A percentile compares a stretch with the other conserved stretches of the same genome.
These are phyloP conservation scores for Microtus oregoni DNA, from an alignment of 2,113 vertebrate species.

Conservation along the genomic window DNA sequence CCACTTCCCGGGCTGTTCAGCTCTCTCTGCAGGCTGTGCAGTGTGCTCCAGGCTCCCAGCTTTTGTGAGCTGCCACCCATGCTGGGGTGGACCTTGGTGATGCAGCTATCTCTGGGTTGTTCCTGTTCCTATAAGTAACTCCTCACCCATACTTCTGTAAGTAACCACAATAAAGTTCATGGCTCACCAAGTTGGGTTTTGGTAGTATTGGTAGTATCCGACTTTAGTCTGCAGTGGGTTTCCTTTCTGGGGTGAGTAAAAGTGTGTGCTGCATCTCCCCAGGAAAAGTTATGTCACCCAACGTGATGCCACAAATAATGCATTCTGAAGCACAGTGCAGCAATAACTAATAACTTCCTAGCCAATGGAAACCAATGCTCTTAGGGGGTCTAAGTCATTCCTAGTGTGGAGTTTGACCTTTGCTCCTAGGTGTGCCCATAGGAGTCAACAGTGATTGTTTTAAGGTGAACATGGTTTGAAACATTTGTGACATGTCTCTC, in stretches of 20 bases:
- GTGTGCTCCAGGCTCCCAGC: neutral
- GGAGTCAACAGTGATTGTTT: neutral
- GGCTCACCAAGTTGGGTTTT: neutral
- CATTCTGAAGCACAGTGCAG: neutral
- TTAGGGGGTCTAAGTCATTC: neutral
- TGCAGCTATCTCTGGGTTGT: neutral
- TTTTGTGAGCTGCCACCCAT: neutral
- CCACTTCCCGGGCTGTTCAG: neutral
- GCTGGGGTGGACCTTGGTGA: neutral
- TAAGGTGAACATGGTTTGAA: slow-evolving; percentile 23
- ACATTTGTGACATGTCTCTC: neutral
- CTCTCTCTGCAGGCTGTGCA: neutral
- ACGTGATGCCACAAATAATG: neutral
- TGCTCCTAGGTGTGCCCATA: neutral
- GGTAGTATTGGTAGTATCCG: neutral
- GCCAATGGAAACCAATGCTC: neutral
- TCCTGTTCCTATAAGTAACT: neutral
- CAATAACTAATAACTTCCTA: neutral
- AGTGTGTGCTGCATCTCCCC: neutral
- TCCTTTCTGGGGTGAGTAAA: neutral
- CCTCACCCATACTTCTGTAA: neutral
- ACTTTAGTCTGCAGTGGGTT: neutral
- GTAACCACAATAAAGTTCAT: neutral
- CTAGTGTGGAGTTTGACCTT: neutral
- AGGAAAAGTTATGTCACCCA: neutral